Percentiles rank a stretch among this genome's conserved stretches.
phyloP scores from a whole-genome alignment of 2,113 vertebrate species.

The Microcebus lehilahytsara region DNA sequence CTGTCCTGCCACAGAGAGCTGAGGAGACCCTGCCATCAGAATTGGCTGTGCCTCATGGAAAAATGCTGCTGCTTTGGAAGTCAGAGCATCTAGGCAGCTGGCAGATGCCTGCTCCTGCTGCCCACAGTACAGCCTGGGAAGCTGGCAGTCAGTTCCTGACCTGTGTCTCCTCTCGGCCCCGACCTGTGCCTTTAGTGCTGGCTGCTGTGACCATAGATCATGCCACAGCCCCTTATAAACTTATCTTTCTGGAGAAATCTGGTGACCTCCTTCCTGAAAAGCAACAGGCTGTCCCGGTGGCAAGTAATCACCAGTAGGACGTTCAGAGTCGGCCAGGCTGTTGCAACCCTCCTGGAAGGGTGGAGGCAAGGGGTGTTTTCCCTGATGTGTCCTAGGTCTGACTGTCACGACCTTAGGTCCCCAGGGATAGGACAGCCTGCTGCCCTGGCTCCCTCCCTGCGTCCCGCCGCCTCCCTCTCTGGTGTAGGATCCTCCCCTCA shows the following conservation, averaged over 20 bases:
- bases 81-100: not conserved
- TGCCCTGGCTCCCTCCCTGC: not conserved
- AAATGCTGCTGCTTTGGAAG: not conserved
- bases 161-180: not conserved
- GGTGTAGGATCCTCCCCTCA: no score
- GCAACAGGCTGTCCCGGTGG: not conserved
- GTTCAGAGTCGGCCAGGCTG: not conserved
- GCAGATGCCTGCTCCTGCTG: not conserved
- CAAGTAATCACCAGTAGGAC: no score
- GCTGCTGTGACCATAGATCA: not conserved
- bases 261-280: not conserved
- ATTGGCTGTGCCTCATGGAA: not conserved
- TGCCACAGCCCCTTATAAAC: not conserved
- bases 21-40: not conserved
- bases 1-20: not conserved
- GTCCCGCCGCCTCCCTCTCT: not conserved
- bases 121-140: not conserved
- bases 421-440: not conserved
- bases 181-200: not conserved
- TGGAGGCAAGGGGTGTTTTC: no score
- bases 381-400: not conserved
- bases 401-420: not conserved
- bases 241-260: not conserved
- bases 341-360: not conserved
- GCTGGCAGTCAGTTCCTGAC: not conserved